Base-by-base conservation (phyloP, 2,888 invertebrate species). In the Atrina japonica region DNA sequence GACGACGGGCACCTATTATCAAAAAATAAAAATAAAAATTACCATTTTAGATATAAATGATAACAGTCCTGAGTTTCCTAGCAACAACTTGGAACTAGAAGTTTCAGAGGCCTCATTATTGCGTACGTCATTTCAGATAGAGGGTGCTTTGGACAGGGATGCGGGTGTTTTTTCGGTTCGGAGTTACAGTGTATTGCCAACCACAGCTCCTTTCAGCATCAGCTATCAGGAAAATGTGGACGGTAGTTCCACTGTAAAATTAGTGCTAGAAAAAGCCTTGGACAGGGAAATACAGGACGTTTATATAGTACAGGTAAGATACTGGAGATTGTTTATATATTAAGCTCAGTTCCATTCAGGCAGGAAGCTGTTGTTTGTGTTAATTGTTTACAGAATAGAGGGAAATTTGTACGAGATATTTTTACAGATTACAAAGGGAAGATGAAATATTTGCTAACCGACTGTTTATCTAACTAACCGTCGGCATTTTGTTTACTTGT, bases 31-130 rank as follows among this genome's bases (percentile, higher is more conserved):
- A 67, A 75, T 84, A 35, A 74, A 78, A n/a, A 75, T 86, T 27
- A 21, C 35, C 14, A 56, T 86, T 11, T 56, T 79, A 50, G 86
- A 86, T 64, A 76, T 81, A 9, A 86, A 86, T 61, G 86, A 86
- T 58, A 81, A 86, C 70, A 64, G 81, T 16, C 86, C 86, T 7
- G 70, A 50, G 16, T 86, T 86, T 70, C 55, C 71, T 14, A 25
- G 71, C 52, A 50, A 56, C 3, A 60, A 65, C 0, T 49, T 80
- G 49, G 68, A 63, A 9, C 58, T 79, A 18, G 45, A 70, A 16
- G 53, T 83, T 14, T 70, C 79, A 2, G 83, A 83, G 50, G 69
- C 73, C 9, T 78, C 79, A 5, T 43, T 73, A 3, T 66, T 79
- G 9, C 75, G 77, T 16, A 76, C 78, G 11, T 76, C 78, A 16